phyloP scores from a whole-genome alignment of 2,797 vertebrate genomes.

The Nyctalus aviator region DNA sequence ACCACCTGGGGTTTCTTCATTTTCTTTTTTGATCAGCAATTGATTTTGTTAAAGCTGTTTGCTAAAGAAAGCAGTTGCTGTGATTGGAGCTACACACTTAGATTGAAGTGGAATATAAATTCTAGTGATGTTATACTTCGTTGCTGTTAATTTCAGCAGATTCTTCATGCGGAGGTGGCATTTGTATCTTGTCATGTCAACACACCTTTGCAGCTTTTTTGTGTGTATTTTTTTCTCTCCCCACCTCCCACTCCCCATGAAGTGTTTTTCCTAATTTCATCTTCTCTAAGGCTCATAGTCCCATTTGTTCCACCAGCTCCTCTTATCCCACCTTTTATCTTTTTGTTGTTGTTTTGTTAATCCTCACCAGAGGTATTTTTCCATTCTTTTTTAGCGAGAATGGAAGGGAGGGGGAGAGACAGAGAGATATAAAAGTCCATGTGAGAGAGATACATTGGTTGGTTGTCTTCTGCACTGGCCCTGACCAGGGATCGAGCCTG shows the following conservation, averaged over 20 bases:
- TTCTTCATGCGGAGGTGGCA: background rate
- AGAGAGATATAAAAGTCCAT: no score
- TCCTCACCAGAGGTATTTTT: no score
- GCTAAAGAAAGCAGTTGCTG: slow-evolving; percentile 33
- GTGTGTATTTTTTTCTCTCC: background rate
- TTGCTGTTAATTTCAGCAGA: background rate
- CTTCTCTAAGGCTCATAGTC: background rate
- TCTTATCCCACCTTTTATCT: background rate
- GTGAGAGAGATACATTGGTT: no score
- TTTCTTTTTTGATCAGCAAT: slow-evolving; percentile 65
- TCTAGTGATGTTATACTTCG: no score
- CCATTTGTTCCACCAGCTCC: background rate
- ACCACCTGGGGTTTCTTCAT: slow-evolving; percentile 67
- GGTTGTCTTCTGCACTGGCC: no score
- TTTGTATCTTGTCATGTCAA: no score
- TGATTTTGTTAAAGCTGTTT: slow-evolving; percentile 73
- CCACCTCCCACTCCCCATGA: rapidly evolving
- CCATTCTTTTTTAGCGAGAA: no score
- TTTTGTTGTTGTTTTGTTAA: no score
- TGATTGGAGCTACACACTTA: slow-evolving; percentile 41
- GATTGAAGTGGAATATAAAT: background rate
- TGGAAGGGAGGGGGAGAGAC: no score
- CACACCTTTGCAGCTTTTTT: background rate
- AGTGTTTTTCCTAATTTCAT: background rate
- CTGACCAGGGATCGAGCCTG: no score